A percentile compares a stretch with the other conserved stretches of the same genome.
Conservation (phyloP, 1,140 invertebrate genomes). For the Idris sp. region DNA sequence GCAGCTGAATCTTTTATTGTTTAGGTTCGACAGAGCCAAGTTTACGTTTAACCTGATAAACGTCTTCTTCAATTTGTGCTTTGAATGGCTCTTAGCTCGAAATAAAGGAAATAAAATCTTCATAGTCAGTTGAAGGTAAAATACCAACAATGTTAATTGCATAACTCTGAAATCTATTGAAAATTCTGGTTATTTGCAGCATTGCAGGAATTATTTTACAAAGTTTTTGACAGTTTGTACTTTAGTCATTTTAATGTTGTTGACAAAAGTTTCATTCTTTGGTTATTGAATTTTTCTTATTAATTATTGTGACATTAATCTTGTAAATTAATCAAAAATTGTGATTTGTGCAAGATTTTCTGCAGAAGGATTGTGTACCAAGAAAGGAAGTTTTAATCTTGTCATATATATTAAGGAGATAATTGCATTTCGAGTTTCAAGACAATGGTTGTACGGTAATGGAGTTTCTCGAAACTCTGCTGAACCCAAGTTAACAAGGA, state of each 20-base stretch:
- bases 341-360: too few species aligned
- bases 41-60: conserved; percentile 23
- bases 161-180: background rate
- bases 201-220: background rate
- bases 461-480: conserved; percentile 20
- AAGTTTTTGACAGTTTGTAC: background rate
- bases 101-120: conserved; percentile 25
- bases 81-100: conserved; percentile 8
- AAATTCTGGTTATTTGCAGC: conserved; percentile 1
- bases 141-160: conserved; percentile 10
- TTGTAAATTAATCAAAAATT: too few species aligned
- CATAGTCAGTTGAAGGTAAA: conserved; percentile 16
- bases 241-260: too few species aligned
- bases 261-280: too few species aligned
- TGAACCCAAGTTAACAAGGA: conserved; percentile 20
- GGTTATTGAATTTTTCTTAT: too few species aligned
- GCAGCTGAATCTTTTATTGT: conserved; percentile 26
- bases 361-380: too few species aligned
- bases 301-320: too few species aligned
- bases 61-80: conserved; percentile 43
- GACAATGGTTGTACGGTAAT: conserved; percentile 36
- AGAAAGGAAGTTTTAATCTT: conserved; percentile 36
- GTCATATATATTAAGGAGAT: conserved; percentile 38
- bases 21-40: conserved; percentile 25
- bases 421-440: conserved; percentile 36